Conservation (phyloP, 2,888 invertebrate species). For the Eueremaeus valkanovi region DNA sequence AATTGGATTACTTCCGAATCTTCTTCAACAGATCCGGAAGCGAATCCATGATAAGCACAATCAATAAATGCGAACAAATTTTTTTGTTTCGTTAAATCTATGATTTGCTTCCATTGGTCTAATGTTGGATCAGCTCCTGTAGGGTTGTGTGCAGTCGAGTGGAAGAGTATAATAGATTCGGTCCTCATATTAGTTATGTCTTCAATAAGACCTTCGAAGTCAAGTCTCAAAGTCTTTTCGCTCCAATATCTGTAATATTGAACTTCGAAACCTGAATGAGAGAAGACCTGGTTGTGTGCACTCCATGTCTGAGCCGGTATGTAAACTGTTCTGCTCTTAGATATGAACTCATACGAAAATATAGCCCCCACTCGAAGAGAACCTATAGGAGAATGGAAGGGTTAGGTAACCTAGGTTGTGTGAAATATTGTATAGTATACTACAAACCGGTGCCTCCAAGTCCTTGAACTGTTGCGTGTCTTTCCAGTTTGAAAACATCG, state of each 20-base stretch:
- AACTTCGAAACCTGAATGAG: conserved; percentile 73
- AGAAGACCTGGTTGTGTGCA: conserved; percentile 93
- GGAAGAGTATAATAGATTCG: conserved; percentile 80
- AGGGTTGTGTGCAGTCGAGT: conserved; percentile 98
- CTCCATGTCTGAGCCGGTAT: conserved; percentile 95
- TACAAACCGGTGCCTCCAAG: conserved; percentile 96
- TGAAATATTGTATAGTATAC: too few relatives aligned
- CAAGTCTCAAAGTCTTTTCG: conserved; percentile 85
- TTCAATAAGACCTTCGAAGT: conserved; percentile 79
- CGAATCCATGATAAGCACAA: conserved; percentile 98
- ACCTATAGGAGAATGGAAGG: too few relatives aligned
- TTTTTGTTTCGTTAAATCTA: conserved; percentile 67
- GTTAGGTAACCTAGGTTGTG: too few relatives aligned
- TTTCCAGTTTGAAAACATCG: conserved; percentile 65
- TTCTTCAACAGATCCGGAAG: conserved; percentile 72
- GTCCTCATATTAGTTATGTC: conserved; percentile 87
- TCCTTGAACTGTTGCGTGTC: conserved; percentile 68
- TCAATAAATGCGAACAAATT: conserved; percentile 90
- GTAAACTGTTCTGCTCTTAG: conserved; percentile 71
- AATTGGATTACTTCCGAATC: conserved; percentile 84
- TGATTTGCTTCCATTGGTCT: conserved; percentile 73
- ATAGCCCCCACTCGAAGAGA: conserved; percentile 87
- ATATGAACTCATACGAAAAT: conserved; percentile 70
- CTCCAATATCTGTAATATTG: conserved; percentile 93
- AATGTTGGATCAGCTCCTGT: conserved; percentile 84